These are phyloP conservation scores for Fulmarus glacialis DNA, from an alignment of 2,113 vertebrate genomes.

Conservation along the genomic window DNA sequence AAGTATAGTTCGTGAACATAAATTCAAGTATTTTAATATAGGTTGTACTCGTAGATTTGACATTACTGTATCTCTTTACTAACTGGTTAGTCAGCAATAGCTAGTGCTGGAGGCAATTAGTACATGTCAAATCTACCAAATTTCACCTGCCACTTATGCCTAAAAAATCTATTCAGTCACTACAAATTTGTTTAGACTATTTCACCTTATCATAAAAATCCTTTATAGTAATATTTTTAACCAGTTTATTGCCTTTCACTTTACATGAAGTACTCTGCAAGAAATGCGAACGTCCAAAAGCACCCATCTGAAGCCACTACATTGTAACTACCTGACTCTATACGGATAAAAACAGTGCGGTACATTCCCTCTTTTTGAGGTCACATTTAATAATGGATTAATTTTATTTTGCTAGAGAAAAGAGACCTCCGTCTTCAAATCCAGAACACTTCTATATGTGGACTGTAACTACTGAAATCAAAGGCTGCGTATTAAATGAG, in stretches of 20 bases:
- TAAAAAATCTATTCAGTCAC: background rate
- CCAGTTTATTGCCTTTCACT: background rate
- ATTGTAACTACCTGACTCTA: background rate
- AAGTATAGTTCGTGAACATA: background rate
- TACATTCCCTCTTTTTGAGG: background rate
- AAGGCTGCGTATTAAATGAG: background rate
- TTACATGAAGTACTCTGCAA: background rate
- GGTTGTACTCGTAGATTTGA: background rate
- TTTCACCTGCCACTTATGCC: background rate
- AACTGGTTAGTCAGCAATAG: background rate
- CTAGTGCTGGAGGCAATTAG: background rate
- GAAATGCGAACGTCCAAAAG: background rate
- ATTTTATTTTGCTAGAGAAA: background rate
- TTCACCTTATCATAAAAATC: background rate
- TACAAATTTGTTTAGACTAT: background rate
- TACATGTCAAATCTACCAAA: background rate
- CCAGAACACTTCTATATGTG: background rate
- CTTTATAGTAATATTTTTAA: background rate
- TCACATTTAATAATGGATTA: background rate
- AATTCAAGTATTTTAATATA: background rate
- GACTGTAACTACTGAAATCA: background rate
- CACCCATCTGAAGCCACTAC: background rate
- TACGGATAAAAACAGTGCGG: background rate
- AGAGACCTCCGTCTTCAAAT: background rate
- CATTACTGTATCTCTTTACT: background rate